Evolutionary conservation across 2,888 invertebrate genomes (phyloP).

Genomic region (Drosophila maculinotata): DNA sequence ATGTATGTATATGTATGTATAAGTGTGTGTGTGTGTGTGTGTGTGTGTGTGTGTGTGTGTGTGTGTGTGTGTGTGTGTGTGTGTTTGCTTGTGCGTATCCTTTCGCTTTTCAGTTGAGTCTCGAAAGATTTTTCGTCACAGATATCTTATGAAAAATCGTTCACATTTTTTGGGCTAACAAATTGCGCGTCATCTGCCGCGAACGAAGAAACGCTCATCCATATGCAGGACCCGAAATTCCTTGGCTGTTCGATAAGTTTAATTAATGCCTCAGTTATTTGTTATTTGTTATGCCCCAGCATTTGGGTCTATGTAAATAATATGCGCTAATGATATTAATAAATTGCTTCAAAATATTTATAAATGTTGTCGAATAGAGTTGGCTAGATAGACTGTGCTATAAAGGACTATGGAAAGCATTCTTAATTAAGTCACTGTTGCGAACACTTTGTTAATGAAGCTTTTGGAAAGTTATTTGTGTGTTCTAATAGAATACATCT

Average conservation of each 20-base stretch:
- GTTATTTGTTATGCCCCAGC: conserved; percentile 43
- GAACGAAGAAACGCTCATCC: conserved; percentile 10
- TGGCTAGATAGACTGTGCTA: background rate
- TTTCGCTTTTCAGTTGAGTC: conserved; percentile 36
- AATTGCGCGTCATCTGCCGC: conserved; percentile 49
- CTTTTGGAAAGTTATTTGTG: too few species aligned
- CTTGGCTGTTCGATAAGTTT: conserved; percentile 49
- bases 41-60: conserved; percentile 30
- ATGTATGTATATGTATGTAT: background rate
- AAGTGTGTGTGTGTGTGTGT: conserved; percentile 7
- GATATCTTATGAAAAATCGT: conserved; percentile 67
- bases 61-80: conserved; percentile 8
- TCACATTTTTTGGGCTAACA: conserved; percentile 43
- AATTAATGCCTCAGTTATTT: conserved; percentile 60
- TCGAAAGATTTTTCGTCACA: conserved; percentile 47
- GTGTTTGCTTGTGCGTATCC: conserved; percentile 38
- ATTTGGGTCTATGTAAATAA: conserved; percentile 28
- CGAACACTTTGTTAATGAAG: background rate
- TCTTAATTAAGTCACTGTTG: conserved; percentile 1
- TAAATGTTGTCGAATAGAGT: background rate
- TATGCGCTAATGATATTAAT: conserved; percentile 50
- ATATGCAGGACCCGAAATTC: conserved; percentile 20
- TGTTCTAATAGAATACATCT: too few species aligned
- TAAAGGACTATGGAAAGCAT: background rate
- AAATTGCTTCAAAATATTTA: conserved; percentile 25